These are phyloP conservation scores for Clarias magur DNA, from an alignment of 2,113 vertebrate species.

Conservation along the genomic window DNA sequence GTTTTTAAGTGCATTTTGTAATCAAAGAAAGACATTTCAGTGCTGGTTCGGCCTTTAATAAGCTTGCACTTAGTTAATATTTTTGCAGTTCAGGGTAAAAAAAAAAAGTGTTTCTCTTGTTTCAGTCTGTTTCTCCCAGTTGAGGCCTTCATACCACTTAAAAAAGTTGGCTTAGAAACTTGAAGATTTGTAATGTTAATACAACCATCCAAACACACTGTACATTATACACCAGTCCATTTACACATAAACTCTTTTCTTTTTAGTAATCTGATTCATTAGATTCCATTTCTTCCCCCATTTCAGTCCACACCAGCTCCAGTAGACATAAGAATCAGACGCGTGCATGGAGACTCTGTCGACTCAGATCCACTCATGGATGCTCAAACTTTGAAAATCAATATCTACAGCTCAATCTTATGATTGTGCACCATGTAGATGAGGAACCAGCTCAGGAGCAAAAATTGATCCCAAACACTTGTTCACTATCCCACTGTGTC, in stretches of 20 bases:
- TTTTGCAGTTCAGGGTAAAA: slow-evolving; percentile 3
- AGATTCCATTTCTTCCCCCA: not conserved
- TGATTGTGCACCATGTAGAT: not conserved
- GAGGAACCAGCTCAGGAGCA: not conserved
- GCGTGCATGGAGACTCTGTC: not conserved
- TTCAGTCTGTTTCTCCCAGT: slow-evolving; percentile 46
- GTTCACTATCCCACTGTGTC: not conserved
- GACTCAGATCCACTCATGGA: not conserved
- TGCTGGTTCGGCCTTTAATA: not conserved
- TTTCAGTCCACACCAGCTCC: slow-evolving; percentile 9
- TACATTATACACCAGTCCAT: not conserved
- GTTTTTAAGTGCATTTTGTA: slow-evolving; percentile 58
- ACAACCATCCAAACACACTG: slow-evolving; percentile 28
- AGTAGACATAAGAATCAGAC: not conserved
- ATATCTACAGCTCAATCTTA: not conserved
- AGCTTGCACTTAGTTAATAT: not conserved
- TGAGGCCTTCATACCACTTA: slow-evolving; percentile 15
- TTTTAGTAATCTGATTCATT: not conserved
- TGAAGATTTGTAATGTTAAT: slow-evolving; percentile 11
- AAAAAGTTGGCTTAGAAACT: not conserved
- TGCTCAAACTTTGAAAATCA: not conserved
- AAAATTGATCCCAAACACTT: not conserved
- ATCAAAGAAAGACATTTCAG: slow-evolving; percentile 27
- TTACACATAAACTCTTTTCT: not conserved
- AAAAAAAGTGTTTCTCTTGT: not conserved